Base-by-base conservation (phyloP, 2,888 invertebrate species). In the Dascillus cervinus region DNA sequence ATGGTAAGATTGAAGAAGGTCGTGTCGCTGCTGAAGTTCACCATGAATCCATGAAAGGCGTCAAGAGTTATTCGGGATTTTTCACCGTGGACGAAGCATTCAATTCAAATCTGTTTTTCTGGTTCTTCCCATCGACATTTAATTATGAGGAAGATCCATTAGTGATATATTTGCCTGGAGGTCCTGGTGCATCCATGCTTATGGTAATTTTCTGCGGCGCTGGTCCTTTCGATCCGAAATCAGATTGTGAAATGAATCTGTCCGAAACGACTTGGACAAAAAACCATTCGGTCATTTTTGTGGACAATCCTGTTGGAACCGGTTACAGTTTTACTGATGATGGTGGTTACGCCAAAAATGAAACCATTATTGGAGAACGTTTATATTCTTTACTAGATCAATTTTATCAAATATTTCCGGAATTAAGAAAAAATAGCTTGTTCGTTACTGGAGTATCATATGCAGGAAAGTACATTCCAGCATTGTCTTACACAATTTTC, bases 301-400 rank as follows among this genome's bases (percentile, higher is more conserved):
- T 95, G 32, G 94, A 95, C 60, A 94, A 90, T 62, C 94, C 94
- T 0, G 94, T 88, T 1, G 90, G 91, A 2, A 84, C 90, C 2
- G 94, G 94, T 0, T 95, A 82, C 57, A 92, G 92, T 64, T 92
- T 90, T 53, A 90, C 92, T 0, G 77, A 80, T 11, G 77, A 80
- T n/a, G n/a, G n/a, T 11, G 91, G 92, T 0, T 92, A 84, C 62
- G 83, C 84, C 5, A 74, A 67, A 3, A 81, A 86, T 58, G 82
- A 92, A 62, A 76, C 73, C 0, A 79, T 82, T 55, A 85, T 94
- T 1, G 91, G 84, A 0, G 71, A 75, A 27, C 81, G 92, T 58
- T 61, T 94, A 4, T 83, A 88, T 53, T 71, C 73, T 29, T 82
- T 82, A 0, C 52, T 91, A 2, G 63, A 69, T 20, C 94, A 95